Percentiles rank a stretch among this genome's conserved stretches.
Conservation (phyloP, 2,113 vertebrate species). For the Paratilapia polleni region DNA sequence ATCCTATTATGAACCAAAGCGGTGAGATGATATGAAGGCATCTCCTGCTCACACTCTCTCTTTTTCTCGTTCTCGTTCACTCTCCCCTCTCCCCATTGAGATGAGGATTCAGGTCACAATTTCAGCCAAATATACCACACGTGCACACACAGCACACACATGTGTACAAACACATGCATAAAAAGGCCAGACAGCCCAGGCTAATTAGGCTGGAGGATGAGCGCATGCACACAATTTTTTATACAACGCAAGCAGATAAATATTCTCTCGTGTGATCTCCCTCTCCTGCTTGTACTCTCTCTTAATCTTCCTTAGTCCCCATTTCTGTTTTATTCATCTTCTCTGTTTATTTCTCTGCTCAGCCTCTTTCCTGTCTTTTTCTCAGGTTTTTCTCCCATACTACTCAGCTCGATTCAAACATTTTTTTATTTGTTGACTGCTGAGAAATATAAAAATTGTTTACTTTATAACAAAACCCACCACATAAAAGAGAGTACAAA, state of each 20-base stretch:
- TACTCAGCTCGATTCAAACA: background rate
- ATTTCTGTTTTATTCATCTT: conserved; percentile 29
- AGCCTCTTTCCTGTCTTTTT: background rate
- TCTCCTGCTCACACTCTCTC: conserved; percentile 40
- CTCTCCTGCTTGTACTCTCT: conserved; percentile 17
- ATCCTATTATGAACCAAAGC: conserved; percentile 76
- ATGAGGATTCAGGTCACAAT: conserved; percentile 74
- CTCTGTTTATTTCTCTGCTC: conserved; percentile 7
- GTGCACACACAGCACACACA: conserved; percentile 22
- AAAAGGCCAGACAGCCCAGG: conserved; percentile 50
- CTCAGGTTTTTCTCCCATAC: background rate
- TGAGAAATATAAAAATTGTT: conserved; percentile 18
- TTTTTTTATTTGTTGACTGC: background rate
- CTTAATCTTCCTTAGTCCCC: conserved; percentile 27
- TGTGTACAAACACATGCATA: conserved; percentile 45
- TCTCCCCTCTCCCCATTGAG: conserved; percentile 47
- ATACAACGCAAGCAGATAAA: conserved; percentile 60
- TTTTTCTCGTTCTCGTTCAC: conserved; percentile 1
- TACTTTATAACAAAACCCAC: background rate
- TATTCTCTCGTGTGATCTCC: conserved; percentile 41
- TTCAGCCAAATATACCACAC: conserved; percentile 60
- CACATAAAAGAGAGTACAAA: conserved; percentile 5
- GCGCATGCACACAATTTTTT: conserved; percentile 39
- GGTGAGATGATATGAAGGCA: conserved; percentile 73
- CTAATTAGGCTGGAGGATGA: conserved; percentile 64